Evolutionary conservation across 2,888 invertebrate species (phyloP).

Genomic region (Drosophila cracens): DNA sequence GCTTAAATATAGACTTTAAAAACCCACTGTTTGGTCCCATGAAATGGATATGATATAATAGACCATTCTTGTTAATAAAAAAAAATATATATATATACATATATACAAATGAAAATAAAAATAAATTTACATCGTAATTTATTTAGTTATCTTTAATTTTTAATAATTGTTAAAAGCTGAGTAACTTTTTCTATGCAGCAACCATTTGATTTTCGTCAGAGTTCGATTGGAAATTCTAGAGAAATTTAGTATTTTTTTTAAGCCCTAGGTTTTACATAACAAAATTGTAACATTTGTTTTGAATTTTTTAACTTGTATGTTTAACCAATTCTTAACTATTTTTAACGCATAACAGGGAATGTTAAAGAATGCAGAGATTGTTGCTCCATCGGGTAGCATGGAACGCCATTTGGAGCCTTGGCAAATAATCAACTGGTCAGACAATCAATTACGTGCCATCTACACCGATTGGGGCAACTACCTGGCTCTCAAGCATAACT

Average conservation of each 20-base stretch:
- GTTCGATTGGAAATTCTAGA: background rate
- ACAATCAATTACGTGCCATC: conserved; percentile 70
- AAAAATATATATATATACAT: too few species aligned
- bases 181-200: background rate
- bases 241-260: background rate
- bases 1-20: too few species aligned
- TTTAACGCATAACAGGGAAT: conserved; percentile 11
- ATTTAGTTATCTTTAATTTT: background rate
- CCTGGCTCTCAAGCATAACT: conserved; percentile 66
- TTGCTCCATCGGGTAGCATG: conserved; percentile 7
- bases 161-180: background rate
- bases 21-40: background rate
- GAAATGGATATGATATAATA: too few species aligned
- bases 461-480: conserved; percentile 81
- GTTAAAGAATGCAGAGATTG: background rate
- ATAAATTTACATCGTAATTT: background rate
- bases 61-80: too few species aligned
- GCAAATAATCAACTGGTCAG: conserved; percentile 70
- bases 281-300: conserved; percentile 1
- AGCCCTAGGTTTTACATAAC: conserved; percentile 22
- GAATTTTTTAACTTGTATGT: conserved; percentile 10
- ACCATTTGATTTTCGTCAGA: conserved; percentile 3
- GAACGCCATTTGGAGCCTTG: conserved; percentile 65
- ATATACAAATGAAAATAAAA: too few species aligned
- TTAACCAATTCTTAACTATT: conserved; percentile 12